phyloP scores from a whole-genome alignment of 1,140 invertebrate species.

The Aleiodes sp. region DNA sequence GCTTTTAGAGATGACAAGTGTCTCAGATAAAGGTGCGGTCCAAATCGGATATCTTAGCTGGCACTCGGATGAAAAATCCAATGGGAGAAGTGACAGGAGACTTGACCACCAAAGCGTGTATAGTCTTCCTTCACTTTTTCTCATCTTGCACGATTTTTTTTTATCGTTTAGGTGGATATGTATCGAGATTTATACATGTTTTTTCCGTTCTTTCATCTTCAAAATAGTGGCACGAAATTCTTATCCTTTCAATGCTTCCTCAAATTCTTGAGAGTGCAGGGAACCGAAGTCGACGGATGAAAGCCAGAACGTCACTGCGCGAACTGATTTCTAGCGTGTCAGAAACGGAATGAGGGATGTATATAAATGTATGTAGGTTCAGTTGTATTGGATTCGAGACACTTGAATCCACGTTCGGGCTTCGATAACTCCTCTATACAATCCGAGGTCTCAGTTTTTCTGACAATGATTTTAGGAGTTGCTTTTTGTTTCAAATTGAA shows the following conservation, averaged over 20 bases:
- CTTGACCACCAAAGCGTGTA: too few species aligned
- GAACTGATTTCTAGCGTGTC: neutral
- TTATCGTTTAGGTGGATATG: too few species aligned
- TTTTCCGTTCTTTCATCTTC: slow-evolving; percentile 3
- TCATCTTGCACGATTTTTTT: too few species aligned
- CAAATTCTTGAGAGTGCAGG: neutral
- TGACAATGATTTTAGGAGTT: too few species aligned
- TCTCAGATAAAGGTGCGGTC: too few species aligned
- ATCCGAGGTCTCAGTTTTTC: neutral
- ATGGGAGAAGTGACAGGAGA: too few species aligned
- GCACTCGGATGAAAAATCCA: too few species aligned
- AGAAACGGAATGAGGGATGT: slow-evolving; percentile 19
- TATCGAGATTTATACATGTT: neutral
- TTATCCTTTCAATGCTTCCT: neutral
- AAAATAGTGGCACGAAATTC: neutral
- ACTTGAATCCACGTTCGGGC: neutral
- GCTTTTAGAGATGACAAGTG: too few species aligned
- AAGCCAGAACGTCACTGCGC: slow-evolving; percentile 22
- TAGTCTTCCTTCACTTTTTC: too few species aligned
- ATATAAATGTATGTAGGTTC: neutral
- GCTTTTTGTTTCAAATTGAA: too few species aligned
- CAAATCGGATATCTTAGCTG: too few species aligned
- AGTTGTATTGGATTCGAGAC: neutral
- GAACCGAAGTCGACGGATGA: slow-evolving; percentile 10
- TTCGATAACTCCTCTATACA: neutral